Evolutionary conservation across 2,797 vertebrate genomes (phyloP), one percentile per base, ranked within the genome.

Genomic region (Sebastes steindachneri): DNA sequence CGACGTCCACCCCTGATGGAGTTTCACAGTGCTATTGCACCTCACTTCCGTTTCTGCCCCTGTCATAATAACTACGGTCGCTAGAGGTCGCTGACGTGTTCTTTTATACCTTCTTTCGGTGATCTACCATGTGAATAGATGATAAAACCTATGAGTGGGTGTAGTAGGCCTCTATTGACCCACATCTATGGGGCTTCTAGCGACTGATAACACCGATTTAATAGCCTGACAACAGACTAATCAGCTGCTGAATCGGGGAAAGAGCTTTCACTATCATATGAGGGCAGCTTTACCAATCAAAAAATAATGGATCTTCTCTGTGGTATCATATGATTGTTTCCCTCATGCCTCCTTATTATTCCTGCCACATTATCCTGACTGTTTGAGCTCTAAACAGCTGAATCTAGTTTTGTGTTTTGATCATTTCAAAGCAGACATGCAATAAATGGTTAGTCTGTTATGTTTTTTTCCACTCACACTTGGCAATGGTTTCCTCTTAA

Each of bases 391-490:
- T 64, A 9, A 79, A 54, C 9, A 73, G 35, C 53, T 25, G 2
- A 79, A 73, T 41, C 26, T 19, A 17, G 3, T 26, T 17, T 62
- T 29, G 31, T 80, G 19, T 55, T 78, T 60, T 8, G 12, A 53
- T 68, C 28, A 53, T 70, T 84, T 86, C 5, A 68, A 66, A 81
- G 58, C 53, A 62, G 60, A 82, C 67, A 53, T 35, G 51, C 71
- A 82, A 87, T 64, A 84, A 65, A 87, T 88, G 70, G 77, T 69
- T 63, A 57, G 70, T 76, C n/a, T 63, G 25, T 51, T 62, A 17
- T 37, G 41, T 74, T 76, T 68, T 53, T 8, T 31, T 68, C 19
- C 12, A n/a, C 45, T 70, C 65, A 33, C 14, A 5, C 76, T 86
- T 63, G 21, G 7, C 12, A 0, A 76, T 29, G 35, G 21, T 23